A percentile compares a stretch with the other conserved stretches of the same genome.
These are phyloP conservation scores for Trachurus trachurus DNA, from an alignment of 2,797 vertebrate species.

Conservation along the genomic window DNA sequence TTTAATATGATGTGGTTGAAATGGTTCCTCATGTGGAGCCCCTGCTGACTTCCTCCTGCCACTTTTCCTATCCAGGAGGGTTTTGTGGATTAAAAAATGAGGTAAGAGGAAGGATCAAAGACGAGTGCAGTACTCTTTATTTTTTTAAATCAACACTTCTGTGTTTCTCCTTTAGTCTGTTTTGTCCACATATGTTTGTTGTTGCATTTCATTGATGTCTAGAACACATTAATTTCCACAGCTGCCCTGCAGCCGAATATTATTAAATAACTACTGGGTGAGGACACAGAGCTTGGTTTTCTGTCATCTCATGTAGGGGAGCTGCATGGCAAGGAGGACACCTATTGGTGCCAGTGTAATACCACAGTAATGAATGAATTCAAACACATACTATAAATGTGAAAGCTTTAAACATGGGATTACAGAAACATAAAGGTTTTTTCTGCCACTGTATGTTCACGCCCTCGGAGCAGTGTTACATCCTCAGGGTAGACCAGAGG, in stretches of 20 bases:
- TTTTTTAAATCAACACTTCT: neutral
- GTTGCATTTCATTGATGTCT: constrained; percentile 16
- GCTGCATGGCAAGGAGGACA: constrained; percentile 59
- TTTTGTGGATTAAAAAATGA: constrained; percentile 9
- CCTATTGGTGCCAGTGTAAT: constrained; percentile 55
- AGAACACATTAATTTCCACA: constrained; percentile 21
- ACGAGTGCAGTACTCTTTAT: neutral
- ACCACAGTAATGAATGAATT: constrained; percentile 38
- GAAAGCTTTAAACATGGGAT: too few species aligned
- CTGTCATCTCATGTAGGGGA: neutral
- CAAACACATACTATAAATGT: too few species aligned
- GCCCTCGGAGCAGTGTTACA: too few species aligned
- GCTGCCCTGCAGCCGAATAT: neutral
- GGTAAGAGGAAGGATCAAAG: constrained; percentile 1
- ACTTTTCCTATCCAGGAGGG: neutral
- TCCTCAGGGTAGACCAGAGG: too few species aligned
- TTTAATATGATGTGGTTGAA: neutral
- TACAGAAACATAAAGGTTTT: too few species aligned
- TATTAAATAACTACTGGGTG: neutral
- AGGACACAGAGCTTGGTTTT: neutral
- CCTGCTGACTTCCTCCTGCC: constrained; percentile 8
- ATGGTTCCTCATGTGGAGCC: neutral
- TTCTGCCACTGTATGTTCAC: too few species aligned
- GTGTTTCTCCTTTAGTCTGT: constrained; percentile 1
- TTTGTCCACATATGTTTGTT: constrained; percentile 6